Evolutionary conservation across 1,140 invertebrate genomes (phyloP).

Genomic region (Pachyrhynchus sulphureomaculatus): DNA sequence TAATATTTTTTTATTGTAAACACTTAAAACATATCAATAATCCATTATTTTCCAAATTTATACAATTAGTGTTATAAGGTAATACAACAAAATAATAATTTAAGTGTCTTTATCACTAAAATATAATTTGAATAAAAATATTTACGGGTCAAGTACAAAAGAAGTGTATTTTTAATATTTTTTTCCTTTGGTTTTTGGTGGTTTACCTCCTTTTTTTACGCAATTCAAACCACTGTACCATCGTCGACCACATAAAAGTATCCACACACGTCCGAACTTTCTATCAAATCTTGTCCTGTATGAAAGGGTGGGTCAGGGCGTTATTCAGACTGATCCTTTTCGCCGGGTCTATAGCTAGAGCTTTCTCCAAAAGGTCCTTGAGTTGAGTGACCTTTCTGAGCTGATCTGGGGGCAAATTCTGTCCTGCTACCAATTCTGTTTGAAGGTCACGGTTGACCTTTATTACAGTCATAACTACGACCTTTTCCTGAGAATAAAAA

Average conservation of each 20-base stretch:
- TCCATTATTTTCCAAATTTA: neutral
- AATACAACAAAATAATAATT: neutral
- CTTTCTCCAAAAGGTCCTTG: conserved; percentile 91
- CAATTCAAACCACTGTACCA: neutral
- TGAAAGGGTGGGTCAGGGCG: conserved; percentile 94
- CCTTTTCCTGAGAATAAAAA: conserved; percentile 82
- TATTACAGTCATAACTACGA: conserved; percentile 90
- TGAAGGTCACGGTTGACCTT: conserved; percentile 82
- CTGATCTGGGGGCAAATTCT: conserved; percentile 87
- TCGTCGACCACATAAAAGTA: neutral
- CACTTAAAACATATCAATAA: neutral
- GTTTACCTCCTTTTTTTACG: conserved; percentile 19
- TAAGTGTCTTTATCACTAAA: neutral
- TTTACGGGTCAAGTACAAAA: too few species aligned
- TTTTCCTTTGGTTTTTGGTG: conserved; percentile 14
- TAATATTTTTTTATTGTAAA: conserved; percentile 1
- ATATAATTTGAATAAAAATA: neutral
- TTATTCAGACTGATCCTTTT: conserved; percentile 93
- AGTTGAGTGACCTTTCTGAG: conserved; percentile 88
- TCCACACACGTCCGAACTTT: neutral
- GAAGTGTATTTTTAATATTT: neutral
- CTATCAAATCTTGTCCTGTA: conserved; percentile 83
- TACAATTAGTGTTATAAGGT: too few species aligned
- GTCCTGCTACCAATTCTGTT: conserved; percentile 82
- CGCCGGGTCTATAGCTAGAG: conserved; percentile 88